Conservation (phyloP, 2,113 vertebrate genomes). For the Gallinago undulata region DNA sequence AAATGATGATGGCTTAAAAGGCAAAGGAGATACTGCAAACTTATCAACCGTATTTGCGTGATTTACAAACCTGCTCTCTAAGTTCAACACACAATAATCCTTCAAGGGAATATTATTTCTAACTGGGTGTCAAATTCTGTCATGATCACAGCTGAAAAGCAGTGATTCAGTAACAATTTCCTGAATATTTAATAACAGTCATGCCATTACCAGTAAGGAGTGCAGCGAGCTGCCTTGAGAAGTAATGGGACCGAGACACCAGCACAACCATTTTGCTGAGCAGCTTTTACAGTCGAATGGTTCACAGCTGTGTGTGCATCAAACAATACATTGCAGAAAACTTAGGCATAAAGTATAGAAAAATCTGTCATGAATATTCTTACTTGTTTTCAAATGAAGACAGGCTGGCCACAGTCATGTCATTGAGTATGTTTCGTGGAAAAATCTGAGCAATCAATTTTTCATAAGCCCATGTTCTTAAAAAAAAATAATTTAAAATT, state of each 20-base stretch:
- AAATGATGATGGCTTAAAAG: background rate
- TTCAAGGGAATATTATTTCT: background rate
- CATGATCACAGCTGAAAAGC: background rate
- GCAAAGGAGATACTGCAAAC: background rate
- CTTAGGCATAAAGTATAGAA: background rate
- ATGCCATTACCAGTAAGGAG: background rate
- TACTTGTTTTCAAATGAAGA: background rate
- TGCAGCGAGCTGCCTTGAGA: background rate
- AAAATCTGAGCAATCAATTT: background rate
- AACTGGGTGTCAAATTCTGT: background rate
- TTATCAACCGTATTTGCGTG: background rate
- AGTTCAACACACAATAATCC: background rate
- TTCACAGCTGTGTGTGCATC: background rate
- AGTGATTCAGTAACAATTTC: background rate
- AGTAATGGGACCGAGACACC: background rate
- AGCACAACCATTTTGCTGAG: background rate
- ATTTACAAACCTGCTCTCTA: background rate
- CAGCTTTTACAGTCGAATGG: background rate
- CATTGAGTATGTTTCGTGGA: background rate
- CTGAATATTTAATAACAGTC: background rate
- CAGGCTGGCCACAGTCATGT: background rate
- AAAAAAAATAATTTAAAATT: background rate
- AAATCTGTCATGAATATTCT: background rate
- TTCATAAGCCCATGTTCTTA: background rate
- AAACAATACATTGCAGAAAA: background rate